Evolutionary conservation across 2,888 invertebrate species (phyloP).

Genomic region (Malthinus flaveolus): DNA sequence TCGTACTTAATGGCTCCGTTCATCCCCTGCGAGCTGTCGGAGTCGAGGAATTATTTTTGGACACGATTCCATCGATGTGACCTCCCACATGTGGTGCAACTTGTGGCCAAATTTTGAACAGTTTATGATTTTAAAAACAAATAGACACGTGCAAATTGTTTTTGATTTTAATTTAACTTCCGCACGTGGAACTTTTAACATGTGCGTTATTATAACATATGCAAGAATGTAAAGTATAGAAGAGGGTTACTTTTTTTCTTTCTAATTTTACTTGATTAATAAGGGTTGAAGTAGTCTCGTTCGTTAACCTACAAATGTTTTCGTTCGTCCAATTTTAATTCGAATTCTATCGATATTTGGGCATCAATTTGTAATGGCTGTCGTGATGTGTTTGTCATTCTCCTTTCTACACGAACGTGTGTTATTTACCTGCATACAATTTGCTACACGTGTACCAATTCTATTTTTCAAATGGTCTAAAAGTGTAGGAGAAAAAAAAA

Average conservation of each 20-base stretch:
- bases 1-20: conserved; percentile 36
- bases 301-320: too few species aligned
- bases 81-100: conserved; percentile 21
- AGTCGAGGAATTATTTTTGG: conserved; percentile 24
- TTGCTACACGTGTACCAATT: conserved; percentile 20
- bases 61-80: background rate
- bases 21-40: too few species aligned
- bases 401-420: background rate
- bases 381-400: conserved; percentile 10
- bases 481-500: background rate
- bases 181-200: background rate
- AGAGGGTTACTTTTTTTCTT: background rate
- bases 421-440: conserved; percentile 15
- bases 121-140: conserved; percentile 25
- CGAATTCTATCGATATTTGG: conserved; percentile 14
- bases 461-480: background rate
- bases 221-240: background rate
- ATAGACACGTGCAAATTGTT: conserved; percentile 28
- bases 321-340: conserved; percentile 2
- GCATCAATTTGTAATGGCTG: conserved; percentile 13
- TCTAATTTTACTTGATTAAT: too few species aligned
- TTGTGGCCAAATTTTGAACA: conserved; percentile 2
- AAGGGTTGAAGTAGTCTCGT: too few species aligned
- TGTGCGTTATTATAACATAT: background rate
- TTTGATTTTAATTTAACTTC: conserved; percentile 8